These are phyloP conservation scores for Rachycentron canadum DNA, from an alignment of 2,797 vertebrate species.

Conservation along the genomic window DNA sequence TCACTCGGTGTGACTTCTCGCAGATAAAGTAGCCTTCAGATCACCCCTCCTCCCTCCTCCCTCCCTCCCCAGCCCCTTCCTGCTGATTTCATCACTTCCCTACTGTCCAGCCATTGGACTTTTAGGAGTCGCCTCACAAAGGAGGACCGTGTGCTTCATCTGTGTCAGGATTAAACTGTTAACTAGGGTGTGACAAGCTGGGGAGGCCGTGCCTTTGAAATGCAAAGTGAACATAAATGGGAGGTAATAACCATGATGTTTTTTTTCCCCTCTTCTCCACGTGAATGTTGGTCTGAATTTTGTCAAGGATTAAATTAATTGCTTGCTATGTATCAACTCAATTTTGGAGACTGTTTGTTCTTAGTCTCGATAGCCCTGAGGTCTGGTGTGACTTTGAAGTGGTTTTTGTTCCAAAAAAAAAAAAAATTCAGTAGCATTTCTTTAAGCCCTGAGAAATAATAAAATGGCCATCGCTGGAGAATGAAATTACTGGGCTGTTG, in stretches of 20 bases:
- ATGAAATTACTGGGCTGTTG: constrained; percentile 73
- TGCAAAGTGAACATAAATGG: constrained; percentile 76
- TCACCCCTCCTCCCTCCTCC: constrained; percentile 52
- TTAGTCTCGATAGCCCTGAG: constrained; percentile 53
- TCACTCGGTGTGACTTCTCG: constrained; percentile 73
- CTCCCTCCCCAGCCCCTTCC: constrained; percentile 46
- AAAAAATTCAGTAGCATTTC: constrained; percentile 44
- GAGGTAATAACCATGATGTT: constrained; percentile 64
- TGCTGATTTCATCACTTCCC: constrained; percentile 72
- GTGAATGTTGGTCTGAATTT: constrained; percentile 63
- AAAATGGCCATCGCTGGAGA: constrained; percentile 56
- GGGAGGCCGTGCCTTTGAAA: constrained; percentile 75
- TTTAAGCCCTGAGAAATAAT: constrained; percentile 67
- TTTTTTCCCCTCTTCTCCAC: constrained; percentile 38
- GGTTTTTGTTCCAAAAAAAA: constrained; percentile 53
- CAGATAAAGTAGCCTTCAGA: constrained; percentile 66
- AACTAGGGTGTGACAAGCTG: constrained; percentile 75
- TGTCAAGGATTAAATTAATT: constrained; percentile 61
- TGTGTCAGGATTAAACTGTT: constrained; percentile 76
- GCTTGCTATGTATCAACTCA: constrained; percentile 48
- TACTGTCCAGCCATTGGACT: constrained; percentile 53
- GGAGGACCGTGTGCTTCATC: constrained; percentile 59
- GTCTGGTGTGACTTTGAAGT: constrained; percentile 66
- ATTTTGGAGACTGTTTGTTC: constrained; percentile 59
- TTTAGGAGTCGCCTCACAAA: constrained; percentile 65